Evolutionary conservation across 1,140 invertebrate genomes (phyloP).

Genomic region (Gonioctena quinquepunctata): DNA sequence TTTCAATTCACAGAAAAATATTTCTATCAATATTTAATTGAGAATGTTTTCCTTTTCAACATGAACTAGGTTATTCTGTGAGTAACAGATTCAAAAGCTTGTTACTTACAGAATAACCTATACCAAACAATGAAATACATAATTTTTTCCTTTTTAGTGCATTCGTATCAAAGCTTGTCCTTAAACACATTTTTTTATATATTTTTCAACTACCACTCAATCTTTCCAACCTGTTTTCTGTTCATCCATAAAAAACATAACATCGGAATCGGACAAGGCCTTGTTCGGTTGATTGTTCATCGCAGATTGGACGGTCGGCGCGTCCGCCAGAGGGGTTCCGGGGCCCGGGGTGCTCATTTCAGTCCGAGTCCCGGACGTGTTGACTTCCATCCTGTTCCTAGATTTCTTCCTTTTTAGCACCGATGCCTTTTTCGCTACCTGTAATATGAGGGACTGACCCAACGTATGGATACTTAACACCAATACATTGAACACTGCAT

Average conservation of each 20-base stretch:
- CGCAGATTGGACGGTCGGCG: constrained; percentile 39
- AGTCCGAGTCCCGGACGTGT: constrained; percentile 30
- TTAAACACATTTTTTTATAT: too few relatives aligned
- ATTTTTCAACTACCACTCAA: too few relatives aligned
- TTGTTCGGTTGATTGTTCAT: not conserved
- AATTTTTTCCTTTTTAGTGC: too few relatives aligned
- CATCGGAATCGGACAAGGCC: constrained; percentile 63
- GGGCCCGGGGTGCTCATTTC: constrained; percentile 32
- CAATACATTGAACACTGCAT: constrained; percentile 56
- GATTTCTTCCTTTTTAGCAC: constrained; percentile 73
- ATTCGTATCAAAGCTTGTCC: too few relatives aligned
- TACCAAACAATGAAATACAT: too few relatives aligned
- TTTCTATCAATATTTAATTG: too few relatives aligned
- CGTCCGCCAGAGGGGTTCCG: constrained; percentile 41
- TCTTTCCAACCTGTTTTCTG: constrained; percentile 62
- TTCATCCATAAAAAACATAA: constrained; percentile 74
- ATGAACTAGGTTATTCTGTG: too few relatives aligned
- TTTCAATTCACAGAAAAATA: too few relatives aligned
- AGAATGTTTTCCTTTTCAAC: too few relatives aligned
- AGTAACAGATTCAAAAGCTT: too few relatives aligned
- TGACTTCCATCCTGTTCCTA: constrained; percentile 67
- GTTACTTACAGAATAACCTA: too few relatives aligned
- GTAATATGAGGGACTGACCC: constrained; percentile 69
- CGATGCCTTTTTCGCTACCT: constrained; percentile 75
- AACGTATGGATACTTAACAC: constrained; percentile 56